These are phyloP conservation scores for Stenotaenia linearis DNA, from an alignment of 2,888 invertebrate species.

Conservation along the genomic window DNA sequence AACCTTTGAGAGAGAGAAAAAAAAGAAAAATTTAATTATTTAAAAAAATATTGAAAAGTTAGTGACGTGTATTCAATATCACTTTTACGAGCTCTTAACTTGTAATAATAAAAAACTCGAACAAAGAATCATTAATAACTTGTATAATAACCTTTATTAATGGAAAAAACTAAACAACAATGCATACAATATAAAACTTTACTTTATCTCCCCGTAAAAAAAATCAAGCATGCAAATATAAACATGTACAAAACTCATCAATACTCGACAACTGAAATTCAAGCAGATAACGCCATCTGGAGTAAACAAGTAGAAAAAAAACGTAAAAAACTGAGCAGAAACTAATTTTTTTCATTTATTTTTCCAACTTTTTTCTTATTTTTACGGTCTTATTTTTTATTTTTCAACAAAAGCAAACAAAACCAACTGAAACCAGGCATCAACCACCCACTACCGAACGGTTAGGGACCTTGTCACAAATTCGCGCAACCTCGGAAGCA, in stretches of 20 bases:
- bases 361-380: too few species aligned
- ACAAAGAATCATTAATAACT: background rate
- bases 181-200: background rate
- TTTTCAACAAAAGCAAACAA: background rate
- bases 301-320: background rate
- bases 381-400: too few species aligned
- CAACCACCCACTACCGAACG: background rate
- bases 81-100: background rate
- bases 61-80: background rate
- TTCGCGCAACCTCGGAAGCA: background rate
- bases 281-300: background rate
- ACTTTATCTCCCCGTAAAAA: background rate
- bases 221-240: background rate
- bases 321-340: background rate
- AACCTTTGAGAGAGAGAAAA: too few species aligned
- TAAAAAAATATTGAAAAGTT: background rate
- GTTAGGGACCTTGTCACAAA: background rate
- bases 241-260: too few species aligned
- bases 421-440: background rate
- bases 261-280: too few species aligned
- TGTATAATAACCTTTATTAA: background rate
- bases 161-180: background rate
- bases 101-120: background rate
- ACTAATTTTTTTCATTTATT: background rate
- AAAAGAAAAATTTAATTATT: too few species aligned